Evolutionary conservation across 2,888 invertebrate genomes (phyloP).

Genomic region (Trileptium ribeirensis): DNA sequence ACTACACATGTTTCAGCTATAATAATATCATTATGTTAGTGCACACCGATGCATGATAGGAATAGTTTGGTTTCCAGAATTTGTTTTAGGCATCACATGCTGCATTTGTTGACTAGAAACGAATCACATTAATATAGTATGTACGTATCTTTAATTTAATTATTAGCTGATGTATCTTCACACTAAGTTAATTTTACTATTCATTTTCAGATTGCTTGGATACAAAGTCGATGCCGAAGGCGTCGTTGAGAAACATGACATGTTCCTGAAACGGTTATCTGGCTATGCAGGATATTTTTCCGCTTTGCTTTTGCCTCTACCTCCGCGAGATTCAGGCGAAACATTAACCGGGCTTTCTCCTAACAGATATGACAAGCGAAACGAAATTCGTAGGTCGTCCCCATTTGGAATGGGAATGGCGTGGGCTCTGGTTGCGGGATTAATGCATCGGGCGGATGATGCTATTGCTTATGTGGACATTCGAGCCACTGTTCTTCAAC

Average conservation of each 20-base stretch:
- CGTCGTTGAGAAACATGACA: not conserved
- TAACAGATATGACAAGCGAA: too few relatives aligned
- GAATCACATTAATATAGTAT: too few relatives aligned
- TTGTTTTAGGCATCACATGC: too few relatives aligned
- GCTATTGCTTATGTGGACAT: not conserved
- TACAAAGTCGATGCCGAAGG: not conserved
- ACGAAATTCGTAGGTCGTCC: not conserved
- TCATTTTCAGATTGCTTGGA: not conserved
- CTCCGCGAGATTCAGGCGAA: not conserved
- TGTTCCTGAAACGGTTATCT: not conserved
- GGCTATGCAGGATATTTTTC: not conserved
- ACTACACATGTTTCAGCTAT: too few relatives aligned
- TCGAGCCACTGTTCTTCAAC: not conserved
- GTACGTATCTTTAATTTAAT: too few relatives aligned
- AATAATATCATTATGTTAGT: too few relatives aligned
- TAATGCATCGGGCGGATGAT: not conserved
- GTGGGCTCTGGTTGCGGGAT: not conserved
- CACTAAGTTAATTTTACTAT: too few relatives aligned
- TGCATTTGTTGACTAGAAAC: too few relatives aligned
- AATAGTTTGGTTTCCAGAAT: too few relatives aligned
- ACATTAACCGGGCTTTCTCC: too few relatives aligned
- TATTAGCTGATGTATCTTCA: too few relatives aligned
- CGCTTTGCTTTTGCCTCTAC: not conserved
- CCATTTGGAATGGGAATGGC: not conserved
- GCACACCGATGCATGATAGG: too few relatives aligned